A percentile compares a stretch with the other conserved stretches of the same genome.
Conservation (phyloP, 2,113 vertebrate genomes). For the Corythornis cristatus region DNA sequence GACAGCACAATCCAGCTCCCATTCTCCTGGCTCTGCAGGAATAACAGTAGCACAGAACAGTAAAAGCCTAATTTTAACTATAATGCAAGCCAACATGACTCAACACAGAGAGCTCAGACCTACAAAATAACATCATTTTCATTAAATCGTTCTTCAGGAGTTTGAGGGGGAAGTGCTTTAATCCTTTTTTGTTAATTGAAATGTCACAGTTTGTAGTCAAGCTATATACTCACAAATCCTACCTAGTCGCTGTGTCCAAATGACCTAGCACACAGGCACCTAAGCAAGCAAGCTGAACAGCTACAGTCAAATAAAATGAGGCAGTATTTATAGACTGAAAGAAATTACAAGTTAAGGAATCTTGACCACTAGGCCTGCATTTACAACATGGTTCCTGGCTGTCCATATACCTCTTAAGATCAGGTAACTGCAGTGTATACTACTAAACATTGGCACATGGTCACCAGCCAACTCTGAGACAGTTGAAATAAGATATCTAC, state of each 20-base stretch:
- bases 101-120: not conserved
- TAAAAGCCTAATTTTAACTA: conserved; percentile 45
- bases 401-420: not conserved
- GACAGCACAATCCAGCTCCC: not conserved
- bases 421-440: not conserved
- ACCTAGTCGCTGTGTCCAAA: not conserved
- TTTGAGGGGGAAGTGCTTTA: not conserved
- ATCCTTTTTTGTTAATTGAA: not conserved
- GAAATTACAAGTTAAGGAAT: not conserved
- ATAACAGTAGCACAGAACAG: conserved; percentile 3
- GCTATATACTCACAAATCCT: not conserved
- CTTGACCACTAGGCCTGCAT: not conserved
- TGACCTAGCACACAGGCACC: not conserved
- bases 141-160: not conserved
- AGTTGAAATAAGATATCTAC: not conserved
- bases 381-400: not conserved
- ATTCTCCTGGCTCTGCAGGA: conserved; percentile 37
- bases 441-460: not conserved
- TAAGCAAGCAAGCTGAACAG: not conserved
- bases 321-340: not conserved
- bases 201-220: not conserved
- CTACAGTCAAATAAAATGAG: not conserved
- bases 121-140: conserved; percentile 8
- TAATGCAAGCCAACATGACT: not conserved
- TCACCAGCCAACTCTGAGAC: not conserved